phyloP scores from a whole-genome alignment of 2,113 vertebrate genomes.

The Tyto alba region DNA sequence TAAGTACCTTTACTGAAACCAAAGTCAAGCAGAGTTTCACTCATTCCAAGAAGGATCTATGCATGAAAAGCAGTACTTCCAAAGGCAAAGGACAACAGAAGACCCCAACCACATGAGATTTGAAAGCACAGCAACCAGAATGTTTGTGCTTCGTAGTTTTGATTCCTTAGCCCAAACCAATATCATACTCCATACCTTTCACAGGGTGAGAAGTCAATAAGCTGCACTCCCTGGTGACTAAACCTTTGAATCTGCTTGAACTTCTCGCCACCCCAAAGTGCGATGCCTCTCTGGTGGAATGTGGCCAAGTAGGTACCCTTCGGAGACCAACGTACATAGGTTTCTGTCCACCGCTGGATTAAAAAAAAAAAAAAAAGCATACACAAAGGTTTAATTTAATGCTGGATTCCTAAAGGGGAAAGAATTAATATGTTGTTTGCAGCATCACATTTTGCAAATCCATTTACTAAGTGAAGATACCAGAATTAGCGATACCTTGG shows the following conservation, averaged over 20 bases:
- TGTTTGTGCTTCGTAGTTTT: fast-evolving
- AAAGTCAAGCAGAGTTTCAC: neutral
- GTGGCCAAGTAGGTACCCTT: conserved; percentile 96
- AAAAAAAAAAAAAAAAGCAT: neutral
- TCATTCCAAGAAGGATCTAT: neutral
- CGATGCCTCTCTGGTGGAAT: conserved; percentile 95
- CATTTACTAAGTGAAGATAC: neutral
- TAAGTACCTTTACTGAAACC: neutral
- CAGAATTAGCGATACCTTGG: neutral
- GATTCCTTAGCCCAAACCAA: neutral
- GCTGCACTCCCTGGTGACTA: conserved; percentile 94
- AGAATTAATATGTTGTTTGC: neutral
- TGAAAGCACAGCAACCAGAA: neutral
- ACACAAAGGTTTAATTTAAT: neutral
- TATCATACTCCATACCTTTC: conserved; percentile 79
- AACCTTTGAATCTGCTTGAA: conserved; percentile 99
- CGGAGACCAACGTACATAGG: conserved; percentile 95
- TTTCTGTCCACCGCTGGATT: conserved; percentile 94
- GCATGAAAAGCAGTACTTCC: neutral
- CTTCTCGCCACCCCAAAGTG: conserved; percentile 97
- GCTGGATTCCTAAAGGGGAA: neutral
- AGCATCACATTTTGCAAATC: neutral
- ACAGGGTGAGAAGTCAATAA: conserved; percentile 97
- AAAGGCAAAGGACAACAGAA: neutral
- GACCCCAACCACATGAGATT: neutral